Evolutionary conservation across 2,113 vertebrate species (phyloP).

Genomic region (Zeus faber): DNA sequence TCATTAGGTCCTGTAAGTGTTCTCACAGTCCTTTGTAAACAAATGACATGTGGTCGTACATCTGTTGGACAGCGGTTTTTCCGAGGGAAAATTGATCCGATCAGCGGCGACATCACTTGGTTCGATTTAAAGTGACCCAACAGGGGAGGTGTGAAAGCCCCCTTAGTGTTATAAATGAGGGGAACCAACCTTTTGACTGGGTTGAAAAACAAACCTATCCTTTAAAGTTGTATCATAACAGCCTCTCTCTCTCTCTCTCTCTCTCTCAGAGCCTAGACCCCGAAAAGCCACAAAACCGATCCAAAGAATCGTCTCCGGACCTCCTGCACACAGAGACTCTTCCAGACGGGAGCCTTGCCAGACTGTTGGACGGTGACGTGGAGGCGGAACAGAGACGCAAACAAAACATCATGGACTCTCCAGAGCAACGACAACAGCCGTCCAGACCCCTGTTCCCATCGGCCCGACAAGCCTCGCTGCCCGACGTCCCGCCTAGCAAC

Average conservation of each 20-base stretch:
- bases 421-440: conserved; percentile 42
- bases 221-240: too few relatives aligned
- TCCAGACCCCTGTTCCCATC: conserved; percentile 75
- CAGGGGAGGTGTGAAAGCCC: too few relatives aligned
- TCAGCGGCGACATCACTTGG: too few relatives aligned
- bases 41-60: too few relatives aligned
- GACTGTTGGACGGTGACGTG: conserved; percentile 58
- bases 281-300: conserved; percentile 78
- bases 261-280: conserved; percentile 79
- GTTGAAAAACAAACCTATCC: too few relatives aligned
- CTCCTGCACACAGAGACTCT: conserved; percentile 76
- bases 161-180: too few relatives aligned
- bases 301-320: conserved; percentile 86
- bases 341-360: conserved; percentile 76
- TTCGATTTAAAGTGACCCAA: too few relatives aligned
- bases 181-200: too few relatives aligned
- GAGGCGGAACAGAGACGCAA: conserved; percentile 46
- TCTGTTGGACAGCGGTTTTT: too few relatives aligned
- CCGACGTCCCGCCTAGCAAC: conserved; percentile 82
- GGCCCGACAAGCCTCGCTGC: conserved; percentile 84
- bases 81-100: too few relatives aligned
- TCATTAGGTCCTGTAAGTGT: too few relatives aligned
- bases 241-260: conserved; percentile 24
- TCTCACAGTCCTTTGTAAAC: too few relatives aligned
- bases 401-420: conserved; percentile 49